Base-by-base conservation (phyloP, 1,140 invertebrate genomes). In the Lasioglossum albipes region DNA sequence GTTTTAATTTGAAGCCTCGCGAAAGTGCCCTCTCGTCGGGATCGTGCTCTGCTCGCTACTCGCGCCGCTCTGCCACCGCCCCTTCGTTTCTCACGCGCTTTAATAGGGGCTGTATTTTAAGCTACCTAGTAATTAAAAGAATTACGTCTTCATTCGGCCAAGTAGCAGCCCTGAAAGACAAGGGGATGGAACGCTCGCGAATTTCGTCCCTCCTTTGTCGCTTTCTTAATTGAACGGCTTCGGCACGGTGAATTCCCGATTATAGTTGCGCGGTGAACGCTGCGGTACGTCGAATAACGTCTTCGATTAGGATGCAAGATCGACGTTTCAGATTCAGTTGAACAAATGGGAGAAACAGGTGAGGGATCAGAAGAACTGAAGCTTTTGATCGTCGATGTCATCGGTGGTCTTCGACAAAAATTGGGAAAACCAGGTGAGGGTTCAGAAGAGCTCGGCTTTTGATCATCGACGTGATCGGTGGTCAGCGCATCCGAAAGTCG, bases 1-100 rank as follows among this genome's bases (percentile, higher is more conserved):
- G 85, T 91, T 92, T 91, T 91, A 92, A 91, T 91, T 91, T 90
- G 85, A 89, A 89, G 81, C 86, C 79, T 81, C 73, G 72, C 67
- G 72, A 82, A 76, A 85, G 79, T 72, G 79, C 75, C 84, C 81
- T 84, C 79, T 84, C 36, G 22, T 49, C 62, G 42, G 49, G 77
- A 69, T 66, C 68, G 68, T 78, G 62, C 27, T 22, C 36, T 12
- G 45, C 45, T 49, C 42, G 64, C 20, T 54, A 45, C 36, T 66
- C 74, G n/a, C 57, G 31, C 45, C 45, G 45, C 45, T 12, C 9
- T 12, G 45, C 45, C 45, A 13, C 16, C 54, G 12, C 49, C 65
- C 80, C 52, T 57, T 78, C 81, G 62, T 80, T 81, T 75, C 54
- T 31, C 74, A 20, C 45, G 62, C 69, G 70, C 81, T 86, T 88